Percentiles rank a stretch among this genome's conserved stretches.
Evolutionary conservation across 1,140 invertebrate species (phyloP).

Genomic region (Ips nitidus): DNA sequence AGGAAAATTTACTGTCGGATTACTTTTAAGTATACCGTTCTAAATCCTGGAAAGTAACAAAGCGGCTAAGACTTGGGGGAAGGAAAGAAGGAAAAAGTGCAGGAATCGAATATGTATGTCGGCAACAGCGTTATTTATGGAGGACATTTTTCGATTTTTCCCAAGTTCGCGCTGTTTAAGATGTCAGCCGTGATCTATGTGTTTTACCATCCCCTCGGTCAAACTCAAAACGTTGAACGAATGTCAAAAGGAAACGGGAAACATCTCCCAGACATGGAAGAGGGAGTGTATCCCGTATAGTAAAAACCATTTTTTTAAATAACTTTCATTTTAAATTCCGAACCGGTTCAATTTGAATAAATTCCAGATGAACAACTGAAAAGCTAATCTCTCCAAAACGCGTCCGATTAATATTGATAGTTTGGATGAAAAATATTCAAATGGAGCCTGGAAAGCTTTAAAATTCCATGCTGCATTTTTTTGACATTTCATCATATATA

Average conservation of each 20-base stretch:
- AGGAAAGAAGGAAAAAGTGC: conserved; percentile 16
- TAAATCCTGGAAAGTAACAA: conserved; percentile 18
- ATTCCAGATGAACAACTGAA: no score
- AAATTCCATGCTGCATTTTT: no score
- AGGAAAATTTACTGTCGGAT: conserved; percentile 21
- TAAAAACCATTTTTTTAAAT: no score
- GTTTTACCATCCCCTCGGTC: conserved; percentile 1
- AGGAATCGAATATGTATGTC: conserved; percentile 20
- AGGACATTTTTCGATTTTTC: conserved; percentile 18
- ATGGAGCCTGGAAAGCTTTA: no score
- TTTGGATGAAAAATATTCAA: no score
- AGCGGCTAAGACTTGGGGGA: conserved; percentile 11
- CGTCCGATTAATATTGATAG: no score
- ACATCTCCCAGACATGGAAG: background rate
- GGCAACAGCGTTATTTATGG: conserved; percentile 24
- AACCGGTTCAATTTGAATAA: no score
- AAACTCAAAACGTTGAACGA: background rate
- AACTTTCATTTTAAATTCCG: no score
- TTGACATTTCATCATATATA: no score
- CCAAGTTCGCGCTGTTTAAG: conserved; percentile 11
- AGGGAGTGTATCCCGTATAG: no score
- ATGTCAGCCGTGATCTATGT: conserved; percentile 14
- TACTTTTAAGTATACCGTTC: conserved; percentile 15
- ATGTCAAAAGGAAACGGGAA: background rate
- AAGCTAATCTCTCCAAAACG: no score